Evolutionary conservation across 2,113 vertebrate species (phyloP).

Genomic region (Lutjanus erythropterus): DNA sequence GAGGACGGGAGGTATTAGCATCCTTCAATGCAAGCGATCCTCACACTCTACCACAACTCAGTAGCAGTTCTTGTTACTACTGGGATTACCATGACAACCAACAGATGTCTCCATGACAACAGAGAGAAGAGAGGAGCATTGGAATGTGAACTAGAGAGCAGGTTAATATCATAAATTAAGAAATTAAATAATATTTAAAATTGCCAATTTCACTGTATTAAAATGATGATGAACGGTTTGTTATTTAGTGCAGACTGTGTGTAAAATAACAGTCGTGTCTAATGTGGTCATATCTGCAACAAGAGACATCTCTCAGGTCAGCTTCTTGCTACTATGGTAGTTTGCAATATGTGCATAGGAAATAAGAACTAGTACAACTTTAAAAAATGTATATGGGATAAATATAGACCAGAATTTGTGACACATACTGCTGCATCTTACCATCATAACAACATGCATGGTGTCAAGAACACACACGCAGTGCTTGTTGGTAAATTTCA

Average conservation of each 20-base stretch:
- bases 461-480: neutral
- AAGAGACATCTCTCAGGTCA: slow-evolving; percentile 36
- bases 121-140: slow-evolving; percentile 37
- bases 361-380: neutral
- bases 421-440: neutral
- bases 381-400: neutral
- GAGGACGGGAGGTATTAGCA: slow-evolving; percentile 63
- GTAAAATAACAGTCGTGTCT: neutral
- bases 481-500: neutral
- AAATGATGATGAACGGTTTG: neutral
- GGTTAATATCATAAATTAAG: neutral
- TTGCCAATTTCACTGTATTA: neutral
- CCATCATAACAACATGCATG: slow-evolving; percentile 3
- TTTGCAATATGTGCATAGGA: neutral
- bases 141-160: slow-evolving; percentile 20
- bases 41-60: slow-evolving; percentile 55
- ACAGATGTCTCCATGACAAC: slow-evolving; percentile 76
- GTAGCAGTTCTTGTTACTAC: slow-evolving; percentile 48
- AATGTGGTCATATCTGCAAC: neutral
- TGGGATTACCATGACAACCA: slow-evolving; percentile 72
- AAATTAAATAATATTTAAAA: slow-evolving; percentile 14
- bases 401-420: neutral
- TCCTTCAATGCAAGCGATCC: slow-evolving; percentile 51
- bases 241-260: neutral
- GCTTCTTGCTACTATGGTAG: neutral